A percentile compares a stretch with the other conserved stretches of the same genome.
Evolutionary conservation across 2,888 invertebrate species (phyloP).

Genomic region (Pristionchus arcanus): DNA sequence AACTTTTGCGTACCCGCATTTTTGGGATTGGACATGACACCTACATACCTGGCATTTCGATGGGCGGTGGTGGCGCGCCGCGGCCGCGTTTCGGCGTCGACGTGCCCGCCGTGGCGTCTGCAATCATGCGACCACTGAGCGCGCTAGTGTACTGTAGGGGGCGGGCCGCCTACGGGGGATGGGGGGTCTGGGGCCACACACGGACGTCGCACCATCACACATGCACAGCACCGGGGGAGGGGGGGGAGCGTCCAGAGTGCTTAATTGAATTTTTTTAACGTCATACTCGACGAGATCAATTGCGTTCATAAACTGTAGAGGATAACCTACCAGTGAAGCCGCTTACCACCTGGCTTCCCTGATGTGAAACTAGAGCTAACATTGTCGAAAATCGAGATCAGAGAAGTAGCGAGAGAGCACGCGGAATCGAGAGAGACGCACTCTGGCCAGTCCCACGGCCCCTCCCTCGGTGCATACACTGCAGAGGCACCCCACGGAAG

Average conservation of each 20-base stretch:
- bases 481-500: slow-evolving; percentile 2
- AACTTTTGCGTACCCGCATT: no score
- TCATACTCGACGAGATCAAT: no score
- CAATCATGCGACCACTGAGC: slow-evolving; percentile 32
- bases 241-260: background rate
- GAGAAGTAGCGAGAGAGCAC: no score
- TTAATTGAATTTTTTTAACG: background rate
- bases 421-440: background rate
- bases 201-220: background rate
- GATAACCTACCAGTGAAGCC: no score
- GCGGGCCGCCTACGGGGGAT: background rate
- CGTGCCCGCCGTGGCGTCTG: background rate
- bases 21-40: no score
- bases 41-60: slow-evolving; percentile 28
- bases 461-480: background rate
- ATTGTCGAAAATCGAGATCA: no score
- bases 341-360: no score
- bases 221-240: background rate
- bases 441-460: background rate
- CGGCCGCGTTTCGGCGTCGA: background rate
- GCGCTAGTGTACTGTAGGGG: background rate
- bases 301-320: no score
- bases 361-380: no score
- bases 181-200: background rate
- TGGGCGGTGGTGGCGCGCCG: slow-evolving; percentile 16